Conservation (phyloP, 1,140 invertebrate species). For the Pteromalus puparum region DNA sequence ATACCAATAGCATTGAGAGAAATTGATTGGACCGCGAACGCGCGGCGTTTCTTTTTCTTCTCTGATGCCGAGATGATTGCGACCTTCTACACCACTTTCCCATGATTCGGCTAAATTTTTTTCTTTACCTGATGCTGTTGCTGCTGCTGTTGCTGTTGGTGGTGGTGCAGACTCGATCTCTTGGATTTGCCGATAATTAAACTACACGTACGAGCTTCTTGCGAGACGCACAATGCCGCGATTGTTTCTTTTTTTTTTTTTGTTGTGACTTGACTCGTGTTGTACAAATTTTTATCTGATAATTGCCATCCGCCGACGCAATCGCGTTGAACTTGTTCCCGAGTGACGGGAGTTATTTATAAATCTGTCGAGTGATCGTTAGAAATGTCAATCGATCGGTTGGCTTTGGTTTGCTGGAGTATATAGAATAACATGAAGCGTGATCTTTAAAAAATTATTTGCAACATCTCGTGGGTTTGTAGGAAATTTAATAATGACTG, state of each 20-base stretch:
- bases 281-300: slow-evolving; percentile 4
- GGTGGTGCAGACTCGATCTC: neutral
- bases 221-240: neutral
- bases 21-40: slow-evolving; percentile 18
- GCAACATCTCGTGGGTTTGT: too few relatives aligned
- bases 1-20: slow-evolving; percentile 52
- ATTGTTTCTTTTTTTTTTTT: neutral
- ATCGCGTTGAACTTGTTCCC: neutral
- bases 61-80: slow-evolving; percentile 3
- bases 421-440: neutral
- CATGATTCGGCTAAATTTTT: slow-evolving; percentile 34
- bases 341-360: neutral
- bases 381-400: neutral
- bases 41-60: slow-evolving; percentile 12
- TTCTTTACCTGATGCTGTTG: neutral
- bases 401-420: neutral
- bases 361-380: neutral
- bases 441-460: too few relatives aligned
- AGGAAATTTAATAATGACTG: too few relatives aligned
- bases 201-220: slow-evolving; percentile 3
- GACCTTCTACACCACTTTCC: slow-evolving; percentile 21
- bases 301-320: neutral
- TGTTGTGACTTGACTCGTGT: neutral
- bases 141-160: neutral
- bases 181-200: slow-evolving; percentile 3